These are phyloP conservation scores for Lasaia peninsularis DNA, from an alignment of 1,140 invertebrate genomes.

Conservation along the genomic window DNA sequence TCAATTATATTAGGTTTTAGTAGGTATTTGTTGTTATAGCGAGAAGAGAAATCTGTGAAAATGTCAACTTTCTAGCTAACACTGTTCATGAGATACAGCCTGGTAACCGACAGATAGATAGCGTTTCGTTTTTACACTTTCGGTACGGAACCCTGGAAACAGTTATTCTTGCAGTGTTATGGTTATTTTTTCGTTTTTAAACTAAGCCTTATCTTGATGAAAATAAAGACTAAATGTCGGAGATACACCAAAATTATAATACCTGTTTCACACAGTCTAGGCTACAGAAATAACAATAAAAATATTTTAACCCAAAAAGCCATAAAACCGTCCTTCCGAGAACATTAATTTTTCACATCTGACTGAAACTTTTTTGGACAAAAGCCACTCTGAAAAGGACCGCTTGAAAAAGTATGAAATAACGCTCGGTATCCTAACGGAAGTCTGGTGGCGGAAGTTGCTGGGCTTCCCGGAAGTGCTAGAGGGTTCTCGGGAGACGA, in stretches of 20 bases:
- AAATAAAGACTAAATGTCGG: background rate
- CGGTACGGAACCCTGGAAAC: too few relatives aligned
- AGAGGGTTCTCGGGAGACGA: slow-evolving; percentile 49
- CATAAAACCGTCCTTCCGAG: slow-evolving; percentile 17
- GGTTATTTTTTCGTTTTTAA: too few relatives aligned
- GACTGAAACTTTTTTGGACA: slow-evolving; percentile 48
- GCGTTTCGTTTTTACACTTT: too few relatives aligned
- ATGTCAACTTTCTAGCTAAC: too few relatives aligned
- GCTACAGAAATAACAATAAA: background rate
- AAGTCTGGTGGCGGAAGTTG: slow-evolving; percentile 63
- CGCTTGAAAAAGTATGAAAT: slow-evolving; percentile 65
- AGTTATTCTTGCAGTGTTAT: too few relatives aligned
- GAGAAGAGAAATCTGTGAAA: too few relatives aligned
- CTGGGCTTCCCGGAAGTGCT: slow-evolving; percentile 65
- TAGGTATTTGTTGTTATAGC: too few relatives aligned
- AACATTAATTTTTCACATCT: slow-evolving; percentile 40
- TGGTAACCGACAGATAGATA: too few relatives aligned
- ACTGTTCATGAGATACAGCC: too few relatives aligned
- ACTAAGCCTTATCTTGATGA: too few relatives aligned
- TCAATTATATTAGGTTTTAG: too few relatives aligned
- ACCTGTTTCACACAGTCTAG: too few relatives aligned
- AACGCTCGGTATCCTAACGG: slow-evolving; percentile 58
- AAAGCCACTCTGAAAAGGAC: slow-evolving; percentile 47
- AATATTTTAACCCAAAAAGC: slow-evolving; percentile 2
- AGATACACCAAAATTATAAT: background rate